Conservation (phyloP, 2,888 invertebrate species). For the Hetaerina titia region DNA sequence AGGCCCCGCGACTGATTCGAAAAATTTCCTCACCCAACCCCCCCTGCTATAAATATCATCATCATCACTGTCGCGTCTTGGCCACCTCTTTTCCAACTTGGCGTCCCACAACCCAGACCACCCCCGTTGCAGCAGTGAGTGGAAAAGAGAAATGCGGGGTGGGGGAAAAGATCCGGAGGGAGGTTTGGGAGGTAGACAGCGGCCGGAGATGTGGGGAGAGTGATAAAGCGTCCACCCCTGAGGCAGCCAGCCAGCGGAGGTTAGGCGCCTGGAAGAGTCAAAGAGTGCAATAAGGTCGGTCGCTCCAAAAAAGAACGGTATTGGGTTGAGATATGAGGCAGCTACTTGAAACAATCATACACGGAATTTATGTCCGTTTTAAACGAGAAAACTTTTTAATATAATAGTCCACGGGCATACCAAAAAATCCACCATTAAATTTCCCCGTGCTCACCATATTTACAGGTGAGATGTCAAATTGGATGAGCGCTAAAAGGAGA, state of each 20-base stretch:
- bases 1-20: no score
- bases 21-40: no score
- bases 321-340: not conserved
- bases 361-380: not conserved
- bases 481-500: not conserved
- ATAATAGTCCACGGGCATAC: not conserved
- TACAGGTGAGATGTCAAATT: no score
- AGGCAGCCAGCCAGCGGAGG: not conserved
- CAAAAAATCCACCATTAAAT: no score
- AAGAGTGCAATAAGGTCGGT: not conserved
- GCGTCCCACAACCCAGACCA: no score
- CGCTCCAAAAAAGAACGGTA: not conserved
- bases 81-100: no score
- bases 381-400: not conserved
- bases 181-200: not conserved
- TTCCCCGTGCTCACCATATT: not conserved
- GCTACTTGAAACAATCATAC: not conserved
- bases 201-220: not conserved
- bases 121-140: no score
- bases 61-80: no score
- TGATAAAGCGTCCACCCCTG: not conserved
- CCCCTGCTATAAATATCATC: no score
- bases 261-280: not conserved
- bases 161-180: not conserved
- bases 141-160: not conserved